Evolutionary conservation across 2,113 vertebrate species (phyloP).

Genomic region (Cariama cristata): DNA sequence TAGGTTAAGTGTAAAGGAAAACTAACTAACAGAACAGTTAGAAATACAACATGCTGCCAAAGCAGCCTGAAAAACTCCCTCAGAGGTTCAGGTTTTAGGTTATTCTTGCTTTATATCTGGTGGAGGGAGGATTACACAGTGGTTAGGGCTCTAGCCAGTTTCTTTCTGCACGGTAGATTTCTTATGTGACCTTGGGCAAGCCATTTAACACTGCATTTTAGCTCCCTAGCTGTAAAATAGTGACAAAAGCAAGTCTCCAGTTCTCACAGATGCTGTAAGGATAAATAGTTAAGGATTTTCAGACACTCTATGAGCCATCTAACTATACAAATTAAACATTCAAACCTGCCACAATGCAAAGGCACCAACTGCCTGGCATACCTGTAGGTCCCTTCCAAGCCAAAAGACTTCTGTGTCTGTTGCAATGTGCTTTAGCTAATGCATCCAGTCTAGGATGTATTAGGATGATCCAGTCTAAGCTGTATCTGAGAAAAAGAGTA

Average conservation of each 20-base stretch:
- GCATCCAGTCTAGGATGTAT: neutral
- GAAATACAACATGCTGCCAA: neutral
- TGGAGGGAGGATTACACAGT: neutral
- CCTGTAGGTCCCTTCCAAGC: neutral
- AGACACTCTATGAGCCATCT: neutral
- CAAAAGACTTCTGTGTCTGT: neutral
- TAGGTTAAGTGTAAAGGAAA: slow-evolving; percentile 47
- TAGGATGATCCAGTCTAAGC: neutral
- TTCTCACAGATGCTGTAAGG: neutral
- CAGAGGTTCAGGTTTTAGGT: neutral
- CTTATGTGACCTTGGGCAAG: neutral
- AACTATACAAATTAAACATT: neutral
- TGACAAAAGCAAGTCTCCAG: neutral
- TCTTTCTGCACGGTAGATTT: neutral
- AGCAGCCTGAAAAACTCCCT: neutral
- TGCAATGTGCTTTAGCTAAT: neutral
- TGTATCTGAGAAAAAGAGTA: neutral
- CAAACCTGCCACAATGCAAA: neutral
- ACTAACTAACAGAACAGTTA: neutral
- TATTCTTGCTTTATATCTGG: neutral
- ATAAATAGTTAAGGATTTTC: slow-evolving; percentile 37
- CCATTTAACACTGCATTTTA: neutral
- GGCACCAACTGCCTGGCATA: neutral
- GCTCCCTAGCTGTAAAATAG: neutral
- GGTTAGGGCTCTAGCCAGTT: neutral